Percentiles rank a stretch among this genome's conserved stretches.
phyloP scores from a whole-genome alignment of 1,140 invertebrate species.

The Pinna nobilis region DNA sequence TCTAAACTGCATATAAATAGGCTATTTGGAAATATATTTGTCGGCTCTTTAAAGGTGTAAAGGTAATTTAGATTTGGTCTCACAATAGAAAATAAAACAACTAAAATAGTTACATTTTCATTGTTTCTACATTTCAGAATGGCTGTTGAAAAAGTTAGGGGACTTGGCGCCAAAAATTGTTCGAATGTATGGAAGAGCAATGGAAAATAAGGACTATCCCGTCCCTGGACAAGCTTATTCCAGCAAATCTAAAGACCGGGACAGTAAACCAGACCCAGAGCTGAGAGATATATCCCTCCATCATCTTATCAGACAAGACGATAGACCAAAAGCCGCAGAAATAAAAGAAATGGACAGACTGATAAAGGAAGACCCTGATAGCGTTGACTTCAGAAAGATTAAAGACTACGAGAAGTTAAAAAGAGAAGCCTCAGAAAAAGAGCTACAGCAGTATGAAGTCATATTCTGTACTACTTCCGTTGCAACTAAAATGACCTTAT shows the following conservation, averaged over 20 bases:
- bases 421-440: constrained; percentile 32
- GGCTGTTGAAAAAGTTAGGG: constrained; percentile 46
- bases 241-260: constrained; percentile 21
- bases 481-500: constrained; percentile 33
- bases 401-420: constrained; percentile 37
- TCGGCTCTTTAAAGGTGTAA: too few species aligned
- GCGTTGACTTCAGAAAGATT: constrained; percentile 23
- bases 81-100: too few species aligned
- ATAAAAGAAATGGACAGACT: constrained; percentile 46
- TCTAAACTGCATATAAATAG: too few species aligned
- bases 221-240: constrained; percentile 46
- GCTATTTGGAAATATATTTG: too few species aligned
- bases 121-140: constrained; percentile 40
- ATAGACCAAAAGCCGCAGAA: constrained; percentile 51
- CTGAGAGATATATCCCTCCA: constrained; percentile 52
- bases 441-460: constrained; percentile 47
- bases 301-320: constrained; percentile 51
- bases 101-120: too few species aligned
- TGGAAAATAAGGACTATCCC: constrained; percentile 51
- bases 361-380: constrained; percentile 10
- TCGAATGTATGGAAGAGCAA: constrained; percentile 54
- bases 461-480: constrained; percentile 51
- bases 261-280: constrained; percentile 25
- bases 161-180: constrained; percentile 50
- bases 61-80: too few species aligned